Conservation (phyloP, 2,888 invertebrate genomes). For the Parnassius glacialis region DNA sequence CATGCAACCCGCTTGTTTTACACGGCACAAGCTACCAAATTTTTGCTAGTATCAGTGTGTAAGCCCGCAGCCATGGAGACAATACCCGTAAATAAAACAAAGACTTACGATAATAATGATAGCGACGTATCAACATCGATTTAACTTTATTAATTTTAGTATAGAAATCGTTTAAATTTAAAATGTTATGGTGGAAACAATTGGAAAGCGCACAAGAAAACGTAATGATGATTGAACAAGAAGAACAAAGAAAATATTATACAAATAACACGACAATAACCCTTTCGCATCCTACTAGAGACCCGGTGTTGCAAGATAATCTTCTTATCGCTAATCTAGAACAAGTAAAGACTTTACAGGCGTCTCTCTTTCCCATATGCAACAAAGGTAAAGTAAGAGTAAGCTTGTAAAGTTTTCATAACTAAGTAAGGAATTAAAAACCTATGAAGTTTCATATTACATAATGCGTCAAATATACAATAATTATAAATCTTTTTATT, state of each 20-base stretch:
- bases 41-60: constrained; percentile 35
- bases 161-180: constrained; percentile 28
- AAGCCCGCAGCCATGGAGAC: constrained; percentile 63
- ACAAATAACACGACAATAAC: constrained; percentile 63
- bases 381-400: constrained; percentile 63
- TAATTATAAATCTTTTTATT: too few species aligned
- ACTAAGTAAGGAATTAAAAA: too few species aligned
- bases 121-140: constrained; percentile 11
- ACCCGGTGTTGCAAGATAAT: constrained; percentile 65
- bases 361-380: constrained; percentile 83
- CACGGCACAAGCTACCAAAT: constrained; percentile 38
- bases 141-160: constrained; percentile 14
- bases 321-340: constrained; percentile 68
- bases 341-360: constrained; percentile 84
- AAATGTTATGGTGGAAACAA: constrained; percentile 79
- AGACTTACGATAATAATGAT: constrained; percentile 37
- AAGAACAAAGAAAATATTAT: constrained; percentile 62
- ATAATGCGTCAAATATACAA: too few species aligned
- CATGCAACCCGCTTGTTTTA: constrained; percentile 56
- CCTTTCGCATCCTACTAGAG: constrained; percentile 58
- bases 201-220: constrained; percentile 60
- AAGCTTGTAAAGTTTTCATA: too few species aligned
- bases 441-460: too few species aligned
- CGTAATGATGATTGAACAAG: constrained; percentile 67
- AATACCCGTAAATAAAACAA: constrained; percentile 31